These are phyloP conservation scores for Huso huso DNA, from an alignment of 2,797 vertebrate species.

Conservation along the genomic window DNA sequence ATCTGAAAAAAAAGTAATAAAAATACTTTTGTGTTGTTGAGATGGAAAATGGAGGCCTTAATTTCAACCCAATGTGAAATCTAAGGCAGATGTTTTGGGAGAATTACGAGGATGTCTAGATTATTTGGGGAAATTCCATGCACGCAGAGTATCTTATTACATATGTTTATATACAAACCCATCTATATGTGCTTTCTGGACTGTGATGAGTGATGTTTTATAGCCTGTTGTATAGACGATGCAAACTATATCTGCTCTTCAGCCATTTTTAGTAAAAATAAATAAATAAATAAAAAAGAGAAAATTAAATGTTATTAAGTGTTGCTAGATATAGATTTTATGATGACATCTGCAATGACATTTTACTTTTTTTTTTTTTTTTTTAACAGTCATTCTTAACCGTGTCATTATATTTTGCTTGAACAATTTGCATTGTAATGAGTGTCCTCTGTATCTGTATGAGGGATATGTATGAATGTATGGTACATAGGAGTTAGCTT, in stretches of 20 bases:
- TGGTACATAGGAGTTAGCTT: constrained; percentile 48
- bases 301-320: constrained; percentile 86
- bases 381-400: constrained; percentile 73
- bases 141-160: constrained; percentile 98
- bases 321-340: constrained; percentile 98
- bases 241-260: constrained; percentile 96
- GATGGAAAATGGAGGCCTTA: constrained; percentile 77
- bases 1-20: constrained; percentile 53
- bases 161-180: constrained; percentile 99
- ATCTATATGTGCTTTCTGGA: constrained; percentile 99
- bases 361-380: constrained; percentile 46
- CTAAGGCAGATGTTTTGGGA: constrained; percentile 71
- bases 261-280: constrained; percentile 82
- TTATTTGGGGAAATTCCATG: constrained; percentile 83
- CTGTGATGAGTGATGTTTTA: constrained; percentile 99
- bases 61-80: constrained; percentile 72
- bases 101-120: constrained; percentile 63
- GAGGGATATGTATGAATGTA: constrained; percentile 69
- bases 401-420: constrained; percentile 49
- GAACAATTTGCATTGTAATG: constrained; percentile 63
- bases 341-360: constrained; percentile 71
- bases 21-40: constrained; percentile 76
- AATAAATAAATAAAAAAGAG: constrained; percentile 41
- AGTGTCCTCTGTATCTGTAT: constrained; percentile 52
- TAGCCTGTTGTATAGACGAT: constrained; percentile 99